Evolutionary conservation across 1,140 invertebrate genomes (phyloP), one percentile per base, ranked within the genome.

Genomic region (Acromyrmex echinatior): DNA sequence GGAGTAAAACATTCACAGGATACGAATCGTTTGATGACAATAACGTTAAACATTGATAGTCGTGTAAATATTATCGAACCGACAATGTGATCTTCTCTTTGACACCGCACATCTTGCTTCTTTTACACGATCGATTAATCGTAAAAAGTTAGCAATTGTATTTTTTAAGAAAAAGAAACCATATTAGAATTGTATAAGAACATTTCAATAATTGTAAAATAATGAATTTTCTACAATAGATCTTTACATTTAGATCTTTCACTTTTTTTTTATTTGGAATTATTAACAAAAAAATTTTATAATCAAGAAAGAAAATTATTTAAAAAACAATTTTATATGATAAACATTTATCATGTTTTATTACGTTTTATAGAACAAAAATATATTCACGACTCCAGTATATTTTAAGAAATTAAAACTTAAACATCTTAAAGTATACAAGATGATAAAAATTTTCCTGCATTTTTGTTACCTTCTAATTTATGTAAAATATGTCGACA

Each of bases 41-140:
- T 35, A 25, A 45, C 9, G 16, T 78, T 78, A 68, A 80, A 80
- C 7, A 66, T 14, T 58, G 45, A 71, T 79, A 66, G 31, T 14
- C n/a, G 31, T 45, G 16, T 21, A 70, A 58, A 70, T 66, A 80
- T 21, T 58, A n/a, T 58, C 3, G 7, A 6, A 62, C 6, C 1
- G 45, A 66, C 9, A 80, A 70, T 39, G 31, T 56, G n/a, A 70
- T 68, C 14, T 80, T 31, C 16, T 25, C 68, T 53, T 39, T 80
- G 18, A 66, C 28, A 28, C 51, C 76, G 39, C 39, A 16, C 14
- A 49, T 70, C 4, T 35, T 18, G 18, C 28, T 70, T 25, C 21
- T 25, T 35, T 68, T 6, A 4, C 7, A 39, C 7, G 35, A 53
- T 68, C 3, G 28, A 35, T 68, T 35, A 18, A 56, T 0, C 62